phyloP scores from a whole-genome alignment of 1,140 invertebrate species.

The Antheraea pernyi region DNA sequence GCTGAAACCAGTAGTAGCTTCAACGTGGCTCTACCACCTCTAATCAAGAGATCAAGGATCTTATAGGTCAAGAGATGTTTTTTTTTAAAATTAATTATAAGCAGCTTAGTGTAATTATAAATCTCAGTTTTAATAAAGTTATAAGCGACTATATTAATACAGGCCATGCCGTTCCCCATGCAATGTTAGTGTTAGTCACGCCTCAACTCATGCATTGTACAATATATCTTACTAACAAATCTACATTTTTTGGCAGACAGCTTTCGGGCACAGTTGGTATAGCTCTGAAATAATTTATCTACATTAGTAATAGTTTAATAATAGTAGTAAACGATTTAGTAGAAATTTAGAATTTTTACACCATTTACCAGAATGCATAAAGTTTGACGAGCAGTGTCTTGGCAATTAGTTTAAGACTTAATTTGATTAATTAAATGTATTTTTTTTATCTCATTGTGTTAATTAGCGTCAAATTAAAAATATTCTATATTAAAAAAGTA shows the following conservation, averaged over 20 bases:
- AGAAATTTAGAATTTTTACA: neutral
- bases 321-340: neutral
- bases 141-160: neutral
- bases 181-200: slow-evolving; percentile 9
- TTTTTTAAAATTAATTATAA: no score
- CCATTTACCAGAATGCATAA: neutral
- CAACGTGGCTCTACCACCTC: no score
- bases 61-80: no score
- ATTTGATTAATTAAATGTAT: no score
- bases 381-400: no score
- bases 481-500: no score
- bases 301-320: slow-evolving; percentile 27
- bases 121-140: neutral
- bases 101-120: neutral
- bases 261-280: slow-evolving; percentile 74
- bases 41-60: no score
- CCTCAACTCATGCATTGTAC: slow-evolving; percentile 52
- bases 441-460: no score
- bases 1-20: no score
- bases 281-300: slow-evolving; percentile 66
- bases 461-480: no score
- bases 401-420: no score
- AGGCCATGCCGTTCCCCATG: neutral
- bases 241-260: slow-evolving; percentile 78
- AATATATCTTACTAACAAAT: slow-evolving; percentile 74